phyloP scores from a whole-genome alignment of 2,113 vertebrate species.

The Lepus americanus region DNA sequence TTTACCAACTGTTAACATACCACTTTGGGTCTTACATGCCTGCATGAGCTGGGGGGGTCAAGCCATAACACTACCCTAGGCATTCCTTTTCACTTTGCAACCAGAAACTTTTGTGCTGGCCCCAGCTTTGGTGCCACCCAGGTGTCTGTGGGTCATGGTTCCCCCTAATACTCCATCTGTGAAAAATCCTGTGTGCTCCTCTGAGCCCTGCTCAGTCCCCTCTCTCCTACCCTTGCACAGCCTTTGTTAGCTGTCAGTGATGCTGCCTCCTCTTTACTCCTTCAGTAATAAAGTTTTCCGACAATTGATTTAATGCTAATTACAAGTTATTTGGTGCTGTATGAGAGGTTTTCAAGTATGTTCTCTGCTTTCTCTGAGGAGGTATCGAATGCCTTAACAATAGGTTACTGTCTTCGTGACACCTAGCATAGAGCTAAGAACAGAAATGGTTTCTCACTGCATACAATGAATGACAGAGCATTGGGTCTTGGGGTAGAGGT shows the following conservation, averaged over 20 bases:
- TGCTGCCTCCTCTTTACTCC: background rate
- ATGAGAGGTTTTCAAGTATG: background rate
- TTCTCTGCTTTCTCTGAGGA: background rate
- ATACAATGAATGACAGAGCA: background rate
- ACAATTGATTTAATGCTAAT: background rate
- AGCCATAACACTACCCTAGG: background rate
- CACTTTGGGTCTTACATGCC: too few relatives aligned
- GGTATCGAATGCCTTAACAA: background rate
- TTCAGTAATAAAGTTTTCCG: background rate
- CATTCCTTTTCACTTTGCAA: accelerated
- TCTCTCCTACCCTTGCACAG: background rate
- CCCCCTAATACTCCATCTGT: background rate
- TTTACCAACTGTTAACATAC: too few relatives aligned
- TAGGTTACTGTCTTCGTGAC: background rate
- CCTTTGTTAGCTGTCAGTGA: background rate
- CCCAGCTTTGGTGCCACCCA: background rate
- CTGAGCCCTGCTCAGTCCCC: background rate
- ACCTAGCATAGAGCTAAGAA: background rate
- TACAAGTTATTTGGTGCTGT: background rate
- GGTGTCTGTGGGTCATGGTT: background rate
- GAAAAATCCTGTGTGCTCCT: background rate
- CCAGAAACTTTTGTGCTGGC: background rate
- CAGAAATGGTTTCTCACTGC: background rate
- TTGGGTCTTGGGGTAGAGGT: background rate
- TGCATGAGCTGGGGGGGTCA: too few relatives aligned